These are phyloP conservation scores for Drosophila sechellia DNA, from an alignment of 1,140 invertebrate genomes.

Conservation along the genomic window DNA sequence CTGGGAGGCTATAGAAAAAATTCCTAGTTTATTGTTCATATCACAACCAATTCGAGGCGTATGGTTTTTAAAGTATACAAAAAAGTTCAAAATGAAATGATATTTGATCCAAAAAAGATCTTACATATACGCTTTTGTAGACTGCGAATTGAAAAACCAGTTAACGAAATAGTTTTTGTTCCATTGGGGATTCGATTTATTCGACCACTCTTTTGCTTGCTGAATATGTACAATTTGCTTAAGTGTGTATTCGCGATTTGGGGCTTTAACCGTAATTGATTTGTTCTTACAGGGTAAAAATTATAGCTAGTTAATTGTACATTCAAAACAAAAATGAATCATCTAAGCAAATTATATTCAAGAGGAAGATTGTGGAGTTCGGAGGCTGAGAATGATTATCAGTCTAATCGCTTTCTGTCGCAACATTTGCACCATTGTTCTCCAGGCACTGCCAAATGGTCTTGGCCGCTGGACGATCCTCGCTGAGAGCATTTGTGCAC, in stretches of 20 bases:
- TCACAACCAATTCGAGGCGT: background rate
- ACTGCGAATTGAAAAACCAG: background rate
- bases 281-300: background rate
- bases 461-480: conserved; percentile 87
- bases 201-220: background rate
- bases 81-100: background rate
- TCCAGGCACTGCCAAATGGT: conserved; percentile 68
- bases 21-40: background rate
- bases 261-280: too few species aligned
- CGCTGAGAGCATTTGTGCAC: conserved; percentile 88
- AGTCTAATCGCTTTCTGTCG: conserved; percentile 27
- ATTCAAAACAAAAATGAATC: background rate
- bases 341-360: background rate
- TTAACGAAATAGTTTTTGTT: background rate
- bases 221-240: conserved; percentile 15
- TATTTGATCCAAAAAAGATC: background rate
- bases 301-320: conserved; percentile 2
- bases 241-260: too few species aligned
- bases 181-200: background rate
- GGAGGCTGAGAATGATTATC: background rate
- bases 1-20: conserved; percentile 1
- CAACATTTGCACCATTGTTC: conserved; percentile 55
- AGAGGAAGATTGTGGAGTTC: conserved; percentile 1
- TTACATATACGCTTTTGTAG: too few species aligned
- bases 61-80: background rate